phyloP scores from a whole-genome alignment of 2,797 vertebrate species.

The Champsocephalus gunnari region DNA sequence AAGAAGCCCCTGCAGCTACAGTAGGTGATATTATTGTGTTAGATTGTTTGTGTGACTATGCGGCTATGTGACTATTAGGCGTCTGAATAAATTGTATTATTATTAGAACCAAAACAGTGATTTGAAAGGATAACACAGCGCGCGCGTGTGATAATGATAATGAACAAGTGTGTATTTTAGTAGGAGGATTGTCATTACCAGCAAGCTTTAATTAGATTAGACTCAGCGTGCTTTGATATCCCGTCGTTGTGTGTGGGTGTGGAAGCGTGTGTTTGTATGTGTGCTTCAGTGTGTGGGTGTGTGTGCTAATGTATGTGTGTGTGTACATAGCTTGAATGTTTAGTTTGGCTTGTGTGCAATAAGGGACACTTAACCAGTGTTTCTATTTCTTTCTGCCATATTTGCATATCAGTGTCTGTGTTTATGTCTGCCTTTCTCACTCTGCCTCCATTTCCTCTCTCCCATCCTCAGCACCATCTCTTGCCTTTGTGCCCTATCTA shows the following conservation, averaged over 20 bases:
- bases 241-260: slow-evolving; percentile 27
- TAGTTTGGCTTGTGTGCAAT: slow-evolving; percentile 47
- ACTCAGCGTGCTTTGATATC: slow-evolving; percentile 77
- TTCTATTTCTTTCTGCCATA: slow-evolving; percentile 44
- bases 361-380: slow-evolving; percentile 40
- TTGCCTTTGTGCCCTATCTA: slow-evolving; percentile 38
- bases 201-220: slow-evolving; percentile 85
- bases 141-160: slow-evolving; percentile 76
- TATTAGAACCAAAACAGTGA: slow-evolving; percentile 75
- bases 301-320: neutral
- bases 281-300: neutral
- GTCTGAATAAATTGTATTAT: slow-evolving; percentile 75
- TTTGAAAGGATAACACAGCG: slow-evolving; percentile 75
- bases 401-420: slow-evolving; percentile 60
- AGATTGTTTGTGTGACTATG: slow-evolving; percentile 53
- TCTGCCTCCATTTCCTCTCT: slow-evolving; percentile 45
- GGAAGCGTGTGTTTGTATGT: neutral
- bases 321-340: slow-evolving; percentile 36
- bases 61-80: slow-evolving; percentile 31
- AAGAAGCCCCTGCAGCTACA: slow-evolving; percentile 45
- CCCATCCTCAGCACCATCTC: slow-evolving; percentile 20
- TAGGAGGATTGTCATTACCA: slow-evolving; percentile 80
- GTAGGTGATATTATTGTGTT: slow-evolving; percentile 57
- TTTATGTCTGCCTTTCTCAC: slow-evolving; percentile 52
- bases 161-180: slow-evolving; percentile 76